Evolutionary conservation across 2,888 invertebrate species (phyloP), one percentile per base, ranked within the genome.

Genomic region (Caradrina clavipalpis): DNA sequence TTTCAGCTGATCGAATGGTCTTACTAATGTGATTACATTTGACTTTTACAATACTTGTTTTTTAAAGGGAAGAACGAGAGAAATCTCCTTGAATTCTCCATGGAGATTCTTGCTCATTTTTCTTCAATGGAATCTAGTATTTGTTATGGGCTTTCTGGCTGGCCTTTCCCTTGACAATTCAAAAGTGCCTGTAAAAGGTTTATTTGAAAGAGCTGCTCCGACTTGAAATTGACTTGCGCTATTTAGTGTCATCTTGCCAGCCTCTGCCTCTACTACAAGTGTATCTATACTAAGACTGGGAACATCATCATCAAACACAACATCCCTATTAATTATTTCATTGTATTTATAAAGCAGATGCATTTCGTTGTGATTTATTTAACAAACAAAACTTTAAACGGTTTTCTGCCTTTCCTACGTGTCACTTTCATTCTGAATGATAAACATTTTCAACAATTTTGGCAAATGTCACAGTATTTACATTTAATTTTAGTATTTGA

Each of bases 401-500:
- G 6, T 54, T 54, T 45, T 57, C 4, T 35, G 39, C 15, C 8
- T 45, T 70, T 63, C 5, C 26, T 19, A 47, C 35, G 21, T 51
- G 49, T 47, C 26, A 59, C 73, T 61, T 49, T 42, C 54, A 17
- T 7, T 59, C 4, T 50, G 62, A 58, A 49, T 54, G 57, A 21
- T 42, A 61, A n/a, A n/a, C 17, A 45, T 42, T 49, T 49, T n/a
- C 31, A 21, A 42, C 17, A 47, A 7, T 55, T 57, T 74, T 78
- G 59, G 55, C 73, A 72, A 31, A n/a, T 17, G 21, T 17, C 15
- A 15, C 31, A 42, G 42, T 17, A 11, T 10, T 58, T 49, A 13
- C 4, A 45, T 72, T 55, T 45, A 45, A 17, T 45, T 45, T 45
- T 62, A 22, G 17, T 71, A 45, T 63, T 73, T 75, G 19, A 56